Base-by-base conservation (phyloP, 2,888 invertebrate genomes). In the Parelbella ahira region DNA sequence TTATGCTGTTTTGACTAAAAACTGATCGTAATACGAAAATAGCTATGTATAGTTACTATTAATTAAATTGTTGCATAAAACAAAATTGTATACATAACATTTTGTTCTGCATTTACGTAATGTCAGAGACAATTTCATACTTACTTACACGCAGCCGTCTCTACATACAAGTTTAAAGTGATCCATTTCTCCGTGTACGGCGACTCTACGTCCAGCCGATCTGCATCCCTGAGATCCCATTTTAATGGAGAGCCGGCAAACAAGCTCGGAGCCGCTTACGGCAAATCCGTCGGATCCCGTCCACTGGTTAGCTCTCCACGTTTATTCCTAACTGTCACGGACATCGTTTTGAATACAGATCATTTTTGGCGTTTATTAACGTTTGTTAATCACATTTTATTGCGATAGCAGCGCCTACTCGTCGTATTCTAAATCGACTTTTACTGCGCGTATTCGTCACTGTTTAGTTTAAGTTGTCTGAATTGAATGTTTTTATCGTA, bases 191-290 rank as follows among this genome's bases (percentile, higher is more conserved):
- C 42, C 36, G 33, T 44, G 38, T 32, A 48, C 34, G 19, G 33
- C 37, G 23, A 15, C 38, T 42, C 34, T 23, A 62, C 61, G 79
- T 79, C 82, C 84, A 68, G 65, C 71, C 78, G 79, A 86, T 87
- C 82, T 87, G 84, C 86, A 86, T 86, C 80, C 73, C 65, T 63
- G 63, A 86, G 87, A 87, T 86, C 87, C 87, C 69, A 84, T 86
- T 87, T 87, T 87, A 87, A 87, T 87, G 84, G 86, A 87, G 79
- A 82, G 79, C 81, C 76, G 78, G 86, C 84, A 86, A 86, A 86
- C 84, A 86, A 79, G 82, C 82, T 80, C 68, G 53, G 71, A 76
- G 75, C 77, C 74, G 86, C 86, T 84, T 84, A 81, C 80, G 73
- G 70, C 68, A 86, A 87, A 87, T 84, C 83, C 84, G 65, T 66